Base-by-base conservation (phyloP, 2,797 vertebrate genomes). In the Moxostoma hubbsi region DNA sequence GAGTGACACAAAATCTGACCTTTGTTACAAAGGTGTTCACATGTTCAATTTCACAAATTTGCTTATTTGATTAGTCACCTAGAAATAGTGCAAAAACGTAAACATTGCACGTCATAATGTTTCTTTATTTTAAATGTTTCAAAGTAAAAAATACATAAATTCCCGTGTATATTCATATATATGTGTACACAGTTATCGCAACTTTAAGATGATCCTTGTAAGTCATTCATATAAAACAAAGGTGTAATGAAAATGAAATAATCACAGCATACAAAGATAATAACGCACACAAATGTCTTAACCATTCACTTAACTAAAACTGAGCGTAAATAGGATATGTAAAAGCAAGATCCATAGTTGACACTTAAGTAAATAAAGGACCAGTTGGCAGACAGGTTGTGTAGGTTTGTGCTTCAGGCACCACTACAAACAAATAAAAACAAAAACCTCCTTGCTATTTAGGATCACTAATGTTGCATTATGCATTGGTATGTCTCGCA, bases 401-500 rank as follows among this genome's bases (percentile, higher is more conserved):
- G 57, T 51, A 62, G 50, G 11, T 75, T 83, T 79, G 67, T 69
- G 77, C 82, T 83, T 63, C 64, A 73, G 84, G 80, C 78, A 11
- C 36, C 7, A 16, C 36, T 54, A 45, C n/a, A 8, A 61, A 69
- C 16, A 47, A 18, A 18, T 18, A 16, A 63, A 79, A 83, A 13
- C 11, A 16, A 45, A 57, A 49, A 16, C 18, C 73, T 15, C 49
- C 15, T 55, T 24, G 4, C 53, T 79, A 7, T 49, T 53, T 53
- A 68, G 15, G 55, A 66, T 71, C 55, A 58, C 68, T 65, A 68
- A 80, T 75, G 24, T 64, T 61, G 12, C 47, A 16, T 55, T 63
- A 67, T 70, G 55, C 55, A 8, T 70, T 80, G 57, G 75, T 84
- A 64, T 85, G 68, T 65, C 67, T 74, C 85, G 8, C 93, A 99